Evolutionary conservation across 2,888 invertebrate species (phyloP).

Genomic region (Monoplex corrugatus): DNA sequence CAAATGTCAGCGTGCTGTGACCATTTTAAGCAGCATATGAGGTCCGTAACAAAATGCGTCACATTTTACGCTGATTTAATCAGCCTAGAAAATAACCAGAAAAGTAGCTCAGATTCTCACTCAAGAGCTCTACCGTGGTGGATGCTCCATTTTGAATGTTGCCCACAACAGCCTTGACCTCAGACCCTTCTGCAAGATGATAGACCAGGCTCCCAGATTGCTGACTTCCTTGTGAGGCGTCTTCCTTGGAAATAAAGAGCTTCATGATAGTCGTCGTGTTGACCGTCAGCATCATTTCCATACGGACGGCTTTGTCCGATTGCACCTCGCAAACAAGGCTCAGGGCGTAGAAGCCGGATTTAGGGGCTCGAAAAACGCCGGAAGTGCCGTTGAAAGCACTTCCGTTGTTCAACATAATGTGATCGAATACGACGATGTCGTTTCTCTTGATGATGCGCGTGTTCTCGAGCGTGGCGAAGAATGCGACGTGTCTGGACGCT

Average conservation of each 20-base stretch:
- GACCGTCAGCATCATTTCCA: conserved; percentile 23
- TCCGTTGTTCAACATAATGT: conserved; percentile 34
- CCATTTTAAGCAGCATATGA: no score
- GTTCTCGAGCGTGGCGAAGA: conserved; percentile 32
- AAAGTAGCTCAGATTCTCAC: conserved; percentile 37
- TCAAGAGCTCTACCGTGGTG: not conserved
- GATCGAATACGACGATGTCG: conserved; percentile 21
- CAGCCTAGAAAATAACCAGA: conserved; percentile 27
- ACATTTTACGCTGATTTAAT: no score
- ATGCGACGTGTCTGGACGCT: conserved; percentile 12
- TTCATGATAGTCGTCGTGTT: not conserved
- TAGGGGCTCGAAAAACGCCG: conserved; percentile 26
- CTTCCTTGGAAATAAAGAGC: conserved; percentile 18
- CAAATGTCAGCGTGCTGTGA: no score
- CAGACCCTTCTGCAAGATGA: not conserved
- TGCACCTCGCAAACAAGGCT: conserved; percentile 26
- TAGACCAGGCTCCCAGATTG: conserved; percentile 37
- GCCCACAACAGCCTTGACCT: conserved; percentile 41
- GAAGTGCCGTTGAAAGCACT: conserved; percentile 26
- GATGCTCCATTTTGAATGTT: not conserved
- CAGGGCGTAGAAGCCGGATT: conserved; percentile 16
- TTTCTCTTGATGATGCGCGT: not conserved
- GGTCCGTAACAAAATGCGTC: no score
- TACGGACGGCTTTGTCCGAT: not conserved
- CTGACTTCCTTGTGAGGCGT: not conserved